Conservation (phyloP, 2,888 invertebrate species). For the Acleris laterana region DNA sequence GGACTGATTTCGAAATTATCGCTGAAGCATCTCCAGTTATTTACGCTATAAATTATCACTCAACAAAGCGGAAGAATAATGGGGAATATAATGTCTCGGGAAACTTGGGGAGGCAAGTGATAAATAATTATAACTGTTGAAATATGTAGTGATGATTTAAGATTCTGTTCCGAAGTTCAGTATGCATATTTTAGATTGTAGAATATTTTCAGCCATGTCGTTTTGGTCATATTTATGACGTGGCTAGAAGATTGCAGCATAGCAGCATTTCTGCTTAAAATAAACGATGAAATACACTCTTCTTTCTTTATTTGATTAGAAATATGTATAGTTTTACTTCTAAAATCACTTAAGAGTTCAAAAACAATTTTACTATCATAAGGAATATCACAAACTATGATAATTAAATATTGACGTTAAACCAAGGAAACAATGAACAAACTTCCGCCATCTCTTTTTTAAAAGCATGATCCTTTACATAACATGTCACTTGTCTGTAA, state of each 20-base stretch:
- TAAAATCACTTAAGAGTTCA: too few relatives aligned
- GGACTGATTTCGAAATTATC: constrained; percentile 38
- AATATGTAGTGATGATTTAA: constrained; percentile 35
- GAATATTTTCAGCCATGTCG: constrained; percentile 7
- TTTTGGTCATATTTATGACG: too few relatives aligned
- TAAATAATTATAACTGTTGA: constrained; percentile 38
- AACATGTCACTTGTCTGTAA: neutral
- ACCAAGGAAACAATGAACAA: too few relatives aligned
- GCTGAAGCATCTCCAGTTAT: constrained; percentile 36
- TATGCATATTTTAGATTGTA: constrained; percentile 11
- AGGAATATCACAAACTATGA: too few relatives aligned
- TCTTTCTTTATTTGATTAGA: too few relatives aligned
- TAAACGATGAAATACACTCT: too few relatives aligned
- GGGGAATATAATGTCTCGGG: constrained; percentile 35
- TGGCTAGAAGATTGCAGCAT: too few relatives aligned
- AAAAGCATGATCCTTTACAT: neutral
- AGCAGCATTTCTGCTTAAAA: too few relatives aligned
- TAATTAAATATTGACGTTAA: too few relatives aligned
- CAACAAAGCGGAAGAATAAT: constrained; percentile 38
- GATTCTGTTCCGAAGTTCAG: constrained; percentile 23
- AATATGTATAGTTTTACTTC: too few relatives aligned
- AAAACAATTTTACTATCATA: too few relatives aligned
- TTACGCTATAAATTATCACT: constrained; percentile 36
- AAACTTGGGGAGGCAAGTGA: constrained; percentile 32
- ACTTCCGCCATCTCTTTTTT: too few relatives aligned